These are phyloP conservation scores for Tetranychus truncatus DNA, from an alignment of 2,888 invertebrate species.

Conservation along the genomic window DNA sequence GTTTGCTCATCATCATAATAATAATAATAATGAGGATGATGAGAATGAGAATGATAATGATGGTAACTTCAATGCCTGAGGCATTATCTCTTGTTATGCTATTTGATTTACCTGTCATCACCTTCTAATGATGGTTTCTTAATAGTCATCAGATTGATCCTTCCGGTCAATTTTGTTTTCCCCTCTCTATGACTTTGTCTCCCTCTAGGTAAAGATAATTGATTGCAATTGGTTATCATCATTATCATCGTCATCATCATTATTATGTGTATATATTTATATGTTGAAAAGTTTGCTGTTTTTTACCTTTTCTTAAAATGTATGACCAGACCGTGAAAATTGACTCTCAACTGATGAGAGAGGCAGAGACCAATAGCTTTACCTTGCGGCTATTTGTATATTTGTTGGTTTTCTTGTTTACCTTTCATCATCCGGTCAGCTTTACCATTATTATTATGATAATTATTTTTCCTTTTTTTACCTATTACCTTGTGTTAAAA, in stretches of 20 bases:
- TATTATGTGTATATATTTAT: background rate
- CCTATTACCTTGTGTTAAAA: too few relatives aligned
- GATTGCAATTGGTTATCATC: constrained; percentile 1
- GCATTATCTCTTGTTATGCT: background rate
- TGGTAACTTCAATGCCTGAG: background rate
- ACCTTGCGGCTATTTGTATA: background rate
- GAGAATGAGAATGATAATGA: background rate
- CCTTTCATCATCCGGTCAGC: too few relatives aligned
- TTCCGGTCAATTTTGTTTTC: background rate
- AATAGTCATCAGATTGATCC: background rate
- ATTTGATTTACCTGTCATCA: constrained; percentile 1
- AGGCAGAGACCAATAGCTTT: background rate
- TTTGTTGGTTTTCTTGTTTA: too few relatives aligned
- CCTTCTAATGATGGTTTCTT: background rate
- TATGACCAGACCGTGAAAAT: background rate
- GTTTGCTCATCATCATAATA: too few relatives aligned
- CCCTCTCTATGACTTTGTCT: too few relatives aligned
- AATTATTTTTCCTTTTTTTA: too few relatives aligned
- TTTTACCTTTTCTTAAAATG: too few relatives aligned
- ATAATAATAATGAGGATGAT: background rate
- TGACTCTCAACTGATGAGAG: background rate
- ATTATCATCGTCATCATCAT: background rate
- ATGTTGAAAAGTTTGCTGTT: background rate
- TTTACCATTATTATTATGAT: too few relatives aligned
- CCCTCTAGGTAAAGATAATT: background rate